Base-by-base conservation (phyloP, 1,140 invertebrate species). In the Pectinophora gossypiella region DNA sequence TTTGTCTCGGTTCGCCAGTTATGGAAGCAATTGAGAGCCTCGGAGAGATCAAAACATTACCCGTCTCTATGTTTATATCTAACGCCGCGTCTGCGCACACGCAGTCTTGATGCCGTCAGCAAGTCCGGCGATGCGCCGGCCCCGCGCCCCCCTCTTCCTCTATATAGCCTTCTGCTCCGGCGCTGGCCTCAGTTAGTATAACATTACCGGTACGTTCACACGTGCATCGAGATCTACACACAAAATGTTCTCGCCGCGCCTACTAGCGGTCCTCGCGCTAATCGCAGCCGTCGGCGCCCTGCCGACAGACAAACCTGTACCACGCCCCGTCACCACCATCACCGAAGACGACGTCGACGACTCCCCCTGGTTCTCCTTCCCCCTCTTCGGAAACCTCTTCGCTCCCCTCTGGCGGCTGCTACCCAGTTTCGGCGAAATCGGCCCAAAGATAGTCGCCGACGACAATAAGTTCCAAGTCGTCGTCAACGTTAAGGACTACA, bases 401-500 rank as follows among this genome's bases (percentile, higher is more conserved):
- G 72, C 68, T 10, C 78, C 81, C 0, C 51, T 87, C 0, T 76
- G 70, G 58, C 73, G 72, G 43, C 56, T 80, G 16, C 77, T 87
- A 66, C 82, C 84, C 10, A 76, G 51, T 44, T 84, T 87, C 58
- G 69, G 65, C 2, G 81, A 82, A 16, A 69, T 81, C 48, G 75
- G 76, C 19, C 84, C 84, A 0, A 76, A 51, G 35, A 78, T 87
- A 23, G 59, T 69, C 40, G 54, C 61, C n/a, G 72, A 76, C 32
- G 75, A 81, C n/a, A 58, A 83, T 19, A 73, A 74, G 19, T 85
- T 85, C 73, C 62, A 73, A 51, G 69, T 85, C 10, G 57, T 83
- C 27, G 69, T 85, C n/a, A 82, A 73, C 60, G 78, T 78, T 2
- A 82, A 85, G 46, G 76, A 76, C 22, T 87, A 84, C 64, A 77